These are phyloP conservation scores for Tauraco erythrolophus DNA, from an alignment of 2,113 vertebrate species.

Conservation along the genomic window DNA sequence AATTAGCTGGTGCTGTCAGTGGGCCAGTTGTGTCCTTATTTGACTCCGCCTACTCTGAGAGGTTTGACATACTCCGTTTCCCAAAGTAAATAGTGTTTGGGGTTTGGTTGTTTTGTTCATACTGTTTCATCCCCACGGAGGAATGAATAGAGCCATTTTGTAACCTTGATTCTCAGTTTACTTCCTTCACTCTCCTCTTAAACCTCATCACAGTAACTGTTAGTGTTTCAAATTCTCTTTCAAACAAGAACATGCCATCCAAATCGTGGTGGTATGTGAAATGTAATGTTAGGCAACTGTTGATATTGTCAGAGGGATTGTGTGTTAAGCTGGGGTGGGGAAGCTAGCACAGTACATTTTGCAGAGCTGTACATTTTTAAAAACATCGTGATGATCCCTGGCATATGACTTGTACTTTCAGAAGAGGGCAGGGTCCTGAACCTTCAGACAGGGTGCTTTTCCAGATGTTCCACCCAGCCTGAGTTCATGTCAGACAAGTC, in stretches of 20 bases:
- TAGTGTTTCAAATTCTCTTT: constrained; percentile 32
- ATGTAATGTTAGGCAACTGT: constrained; percentile 27
- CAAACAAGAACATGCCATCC: constrained; percentile 26
- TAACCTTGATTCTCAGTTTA: constrained; percentile 58
- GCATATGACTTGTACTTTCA: neutral
- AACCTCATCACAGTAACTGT: constrained; percentile 2
- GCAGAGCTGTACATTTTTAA: constrained; percentile 50
- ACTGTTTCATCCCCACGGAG: neutral
- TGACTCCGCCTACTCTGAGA: constrained; percentile 43
- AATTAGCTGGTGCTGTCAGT: neutral
- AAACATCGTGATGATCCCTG: neutral
- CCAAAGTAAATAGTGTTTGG: constrained; percentile 37
- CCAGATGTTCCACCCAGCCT: neutral
- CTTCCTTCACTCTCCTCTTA: constrained; percentile 44
- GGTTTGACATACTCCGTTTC: neutral
- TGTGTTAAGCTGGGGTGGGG: constrained; percentile 63
- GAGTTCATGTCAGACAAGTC: neutral
- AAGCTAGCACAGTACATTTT: constrained; percentile 20
- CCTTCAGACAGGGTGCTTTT: neutral
- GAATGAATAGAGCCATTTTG: constrained; percentile 45
- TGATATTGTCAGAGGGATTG: constrained; percentile 58
- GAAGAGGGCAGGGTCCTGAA: constrained; percentile 14
- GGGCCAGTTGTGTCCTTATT: neutral
- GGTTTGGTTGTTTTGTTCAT: constrained; percentile 46
- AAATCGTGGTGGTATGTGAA: constrained; percentile 29